Conservation (phyloP, 2,888 invertebrate genomes). For the Rugalucina vietnamica region DNA sequence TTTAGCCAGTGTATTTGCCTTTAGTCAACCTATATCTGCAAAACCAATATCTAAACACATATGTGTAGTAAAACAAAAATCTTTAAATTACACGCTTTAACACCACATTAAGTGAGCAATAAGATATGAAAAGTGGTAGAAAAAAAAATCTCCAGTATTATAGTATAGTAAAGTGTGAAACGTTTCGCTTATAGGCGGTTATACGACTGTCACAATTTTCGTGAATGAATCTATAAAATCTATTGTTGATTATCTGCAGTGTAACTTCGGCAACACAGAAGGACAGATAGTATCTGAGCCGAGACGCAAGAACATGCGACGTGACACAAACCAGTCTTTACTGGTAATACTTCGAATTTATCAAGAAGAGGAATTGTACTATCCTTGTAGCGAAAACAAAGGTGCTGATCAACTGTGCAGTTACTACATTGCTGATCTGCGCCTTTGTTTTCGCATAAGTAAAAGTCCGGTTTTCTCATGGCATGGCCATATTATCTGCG, state of each 20-base stretch:
- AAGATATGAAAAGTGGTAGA: neutral
- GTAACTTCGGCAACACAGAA: no score
- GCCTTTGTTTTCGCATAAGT: no score
- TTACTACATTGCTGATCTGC: no score
- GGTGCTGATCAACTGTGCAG: no score
- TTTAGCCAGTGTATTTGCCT: neutral
- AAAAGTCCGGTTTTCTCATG: no score
- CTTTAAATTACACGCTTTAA: conserved; percentile 6
- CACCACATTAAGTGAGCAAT: neutral
- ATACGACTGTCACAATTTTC: neutral
- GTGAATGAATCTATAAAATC: neutral
- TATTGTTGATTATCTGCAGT: neutral
- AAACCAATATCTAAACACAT: conserved; percentile 5
- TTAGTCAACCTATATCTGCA: neutral
- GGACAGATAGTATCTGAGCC: no score
- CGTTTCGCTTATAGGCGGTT: neutral
- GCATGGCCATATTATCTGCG: no score
- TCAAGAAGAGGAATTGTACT: no score
- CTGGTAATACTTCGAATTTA: no score
- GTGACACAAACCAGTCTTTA: no score
- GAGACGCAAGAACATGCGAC: no score
- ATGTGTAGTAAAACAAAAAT: conserved; percentile 10
- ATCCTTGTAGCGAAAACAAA: no score
- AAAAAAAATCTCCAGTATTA: neutral
- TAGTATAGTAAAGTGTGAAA: neutral